phyloP scores from a whole-genome alignment of 2,888 invertebrate species.

The Hylaea fasciaria region DNA sequence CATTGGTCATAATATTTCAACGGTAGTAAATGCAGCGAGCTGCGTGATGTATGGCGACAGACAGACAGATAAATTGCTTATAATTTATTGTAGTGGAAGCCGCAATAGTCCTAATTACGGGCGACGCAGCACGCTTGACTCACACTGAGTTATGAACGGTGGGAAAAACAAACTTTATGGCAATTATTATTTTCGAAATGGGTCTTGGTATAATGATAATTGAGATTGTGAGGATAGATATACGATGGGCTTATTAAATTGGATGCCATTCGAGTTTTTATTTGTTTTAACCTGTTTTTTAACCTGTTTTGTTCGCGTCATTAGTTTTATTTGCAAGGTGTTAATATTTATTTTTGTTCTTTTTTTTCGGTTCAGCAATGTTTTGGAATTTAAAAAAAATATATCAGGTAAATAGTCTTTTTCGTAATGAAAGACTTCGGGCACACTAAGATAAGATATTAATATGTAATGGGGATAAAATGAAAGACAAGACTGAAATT shows the following conservation, averaged over 20 bases:
- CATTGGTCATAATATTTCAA: conserved; percentile 78
- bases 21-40: conserved; percentile 69
- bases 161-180: conserved; percentile 52
- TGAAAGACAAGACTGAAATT: conserved; percentile 66
- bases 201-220: conserved; percentile 13
- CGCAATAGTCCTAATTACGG: conserved; percentile 72
- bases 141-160: conserved; percentile 54
- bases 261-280: conserved; percentile 2
- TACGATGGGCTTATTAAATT: conserved; percentile 9
- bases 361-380: too few relatives aligned
- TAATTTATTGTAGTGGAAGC: conserved; percentile 80
- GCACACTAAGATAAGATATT: too few relatives aligned
- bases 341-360: too few relatives aligned
- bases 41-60: conserved; percentile 80
- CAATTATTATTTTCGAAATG: conserved; percentile 30
- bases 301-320: too few relatives aligned
- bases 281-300: neutral
- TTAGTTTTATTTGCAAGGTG: too few relatives aligned
- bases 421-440: too few relatives aligned
- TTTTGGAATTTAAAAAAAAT: too few relatives aligned
- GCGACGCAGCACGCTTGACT: conserved; percentile 62
- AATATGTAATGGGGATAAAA: conserved; percentile 50
- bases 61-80: conserved; percentile 83
- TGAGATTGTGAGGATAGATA: conserved; percentile 9
- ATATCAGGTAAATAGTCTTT: too few relatives aligned